Percentiles rank a stretch among this genome's conserved stretches.
Evolutionary conservation across 2,113 vertebrate species (phyloP).

Genomic region (Pica pica): DNA sequence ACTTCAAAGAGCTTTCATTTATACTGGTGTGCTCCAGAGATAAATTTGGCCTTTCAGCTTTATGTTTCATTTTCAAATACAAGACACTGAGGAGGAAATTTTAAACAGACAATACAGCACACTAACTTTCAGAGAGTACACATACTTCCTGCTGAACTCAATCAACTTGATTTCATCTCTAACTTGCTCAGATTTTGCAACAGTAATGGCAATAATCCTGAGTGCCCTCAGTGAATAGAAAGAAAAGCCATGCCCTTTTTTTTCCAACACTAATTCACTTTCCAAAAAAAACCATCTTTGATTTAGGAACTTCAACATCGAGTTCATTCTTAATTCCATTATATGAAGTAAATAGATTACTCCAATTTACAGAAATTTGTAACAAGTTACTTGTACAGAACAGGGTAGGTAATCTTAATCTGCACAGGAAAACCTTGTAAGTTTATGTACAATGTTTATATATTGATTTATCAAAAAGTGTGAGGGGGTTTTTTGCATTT

Average conservation of each 20-base stretch:
- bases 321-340: neutral
- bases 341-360: neutral
- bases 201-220: neutral
- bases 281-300: neutral
- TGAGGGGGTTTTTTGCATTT: rapidly evolving
- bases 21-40: neutral
- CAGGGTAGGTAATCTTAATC: neutral
- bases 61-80: neutral
- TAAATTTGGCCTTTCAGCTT: neutral
- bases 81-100: neutral
- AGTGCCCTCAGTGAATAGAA: neutral
- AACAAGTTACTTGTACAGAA: neutral
- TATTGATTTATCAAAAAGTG: neutral
- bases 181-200: neutral
- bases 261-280: neutral
- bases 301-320: neutral
- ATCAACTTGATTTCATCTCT: neutral
- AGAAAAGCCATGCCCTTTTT: neutral
- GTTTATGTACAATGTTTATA: neutral
- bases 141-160: neutral
- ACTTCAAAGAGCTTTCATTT: neutral
- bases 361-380: neutral
- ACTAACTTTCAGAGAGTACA: neutral
- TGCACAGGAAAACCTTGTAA: neutral
- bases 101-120: neutral